Evolutionary conservation across 1,140 invertebrate species (phyloP), one percentile per base, ranked within the genome.

Genomic region (Philaenus spumarius): DNA sequence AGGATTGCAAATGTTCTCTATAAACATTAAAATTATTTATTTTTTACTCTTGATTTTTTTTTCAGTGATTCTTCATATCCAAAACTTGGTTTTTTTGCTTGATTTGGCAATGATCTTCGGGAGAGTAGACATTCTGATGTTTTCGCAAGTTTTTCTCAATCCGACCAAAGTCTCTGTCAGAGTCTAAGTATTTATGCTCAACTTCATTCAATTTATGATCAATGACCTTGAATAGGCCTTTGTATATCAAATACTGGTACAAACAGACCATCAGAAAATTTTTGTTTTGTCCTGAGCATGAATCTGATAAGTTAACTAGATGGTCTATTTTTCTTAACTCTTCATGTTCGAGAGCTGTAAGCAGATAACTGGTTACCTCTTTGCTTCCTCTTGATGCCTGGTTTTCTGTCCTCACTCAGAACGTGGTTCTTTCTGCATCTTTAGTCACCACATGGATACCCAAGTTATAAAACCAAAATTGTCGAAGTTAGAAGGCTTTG

Each of bases 171-270:
- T 54, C 4, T 12, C 52, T 35, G 40, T 55, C 52, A 23, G 24
- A 35, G 34, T 55, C 52, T 9, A 55, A 23, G 52, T 37, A 37
- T 55, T n/a, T n/a, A n/a, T n/a, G 52, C 2, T 39, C 52, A 17
- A 55, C 52, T 40, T 55, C 52, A 5, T 34, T 34, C 20, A 55
- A 55, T 42, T 55, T 39, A 20, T 42, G 35, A 24, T 55, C 52
- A 42, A 56, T 56, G 5, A 45, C 54, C 24, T 56, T 56, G 40
- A 56, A 56, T 17, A 24, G 3, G 4, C 54, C 54, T 46, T 56
- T 24, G 6, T 23, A n/a, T 45, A 26, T 30, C 54, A 56, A 30
- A 15, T 42, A 56, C 15, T 56, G 54, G 30, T 56, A 46, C 1
- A 56, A n/a, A 46, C 54, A 56, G 19, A 56, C 34, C 54, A 56